These are phyloP conservation scores for Seriola dumerili DNA, from an alignment of 2,113 vertebrate genomes.

Conservation along the genomic window DNA sequence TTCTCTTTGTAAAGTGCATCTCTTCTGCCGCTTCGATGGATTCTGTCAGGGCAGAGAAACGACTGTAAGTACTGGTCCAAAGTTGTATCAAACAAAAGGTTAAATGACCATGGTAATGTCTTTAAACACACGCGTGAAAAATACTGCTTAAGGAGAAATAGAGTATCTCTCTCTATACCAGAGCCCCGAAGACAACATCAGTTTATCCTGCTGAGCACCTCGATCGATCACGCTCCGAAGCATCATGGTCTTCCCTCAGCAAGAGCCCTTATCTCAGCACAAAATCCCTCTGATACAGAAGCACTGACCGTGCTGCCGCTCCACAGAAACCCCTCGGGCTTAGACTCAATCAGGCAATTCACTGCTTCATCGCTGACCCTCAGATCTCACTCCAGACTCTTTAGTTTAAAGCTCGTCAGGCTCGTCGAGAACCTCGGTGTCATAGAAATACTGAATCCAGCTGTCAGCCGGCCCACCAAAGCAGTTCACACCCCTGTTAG, in stretches of 20 bases:
- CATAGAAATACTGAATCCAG: not conserved
- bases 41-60: slow-evolving; percentile 75
- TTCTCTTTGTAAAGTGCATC: slow-evolving; percentile 95
- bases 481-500: slow-evolving; percentile 25
- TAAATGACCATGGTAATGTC: slow-evolving; percentile 18
- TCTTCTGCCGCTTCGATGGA: slow-evolving; percentile 88
- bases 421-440: not conserved
- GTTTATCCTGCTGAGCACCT: slow-evolving; percentile 49
- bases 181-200: slow-evolving; percentile 26
- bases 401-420: slow-evolving; percentile 26
- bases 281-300: slow-evolving; percentile 59
- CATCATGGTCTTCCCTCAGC: slow-evolving; percentile 24
- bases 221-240: slow-evolving; percentile 67
- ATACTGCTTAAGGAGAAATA: not conserved
- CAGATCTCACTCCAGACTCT: slow-evolving; percentile 29
- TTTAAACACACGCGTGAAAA: slow-evolving; percentile 14
- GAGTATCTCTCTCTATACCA: not conserved
- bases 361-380: slow-evolving; percentile 34
- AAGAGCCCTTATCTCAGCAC: slow-evolving; percentile 69
- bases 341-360: slow-evolving; percentile 45
- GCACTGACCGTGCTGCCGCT: slow-evolving; percentile 20
- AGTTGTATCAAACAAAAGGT: not conserved
- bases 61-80: not conserved
- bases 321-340: slow-evolving; percentile 15
- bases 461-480: slow-evolving; percentile 4